phyloP scores from a whole-genome alignment of 1,140 invertebrate species.

The Leptinotarsa undecemlineata region DNA sequence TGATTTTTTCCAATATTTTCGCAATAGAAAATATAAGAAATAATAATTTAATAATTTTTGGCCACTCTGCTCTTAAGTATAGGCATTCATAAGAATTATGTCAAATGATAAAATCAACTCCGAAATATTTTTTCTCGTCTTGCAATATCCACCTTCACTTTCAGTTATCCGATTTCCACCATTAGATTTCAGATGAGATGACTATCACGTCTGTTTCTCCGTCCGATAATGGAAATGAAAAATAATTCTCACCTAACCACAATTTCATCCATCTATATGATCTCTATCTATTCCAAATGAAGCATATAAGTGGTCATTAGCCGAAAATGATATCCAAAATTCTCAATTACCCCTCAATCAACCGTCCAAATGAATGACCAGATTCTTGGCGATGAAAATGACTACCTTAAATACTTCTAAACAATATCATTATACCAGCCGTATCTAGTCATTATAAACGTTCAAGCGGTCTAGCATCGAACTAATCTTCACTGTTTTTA shows the following conservation, averaged over 20 bases:
- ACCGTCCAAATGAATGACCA: not conserved
- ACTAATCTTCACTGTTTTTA: slow-evolving; percentile 2
- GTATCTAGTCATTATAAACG: not conserved
- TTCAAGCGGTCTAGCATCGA: not conserved
- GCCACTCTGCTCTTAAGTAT: too few species aligned
- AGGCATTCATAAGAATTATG: too few species aligned
- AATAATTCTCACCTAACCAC: not conserved
- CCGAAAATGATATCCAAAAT: not conserved
- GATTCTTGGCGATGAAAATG: not conserved
- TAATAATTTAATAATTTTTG: too few species aligned
- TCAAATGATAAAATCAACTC: too few species aligned
- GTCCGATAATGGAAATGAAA: not conserved
- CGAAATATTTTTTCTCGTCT: too few species aligned
- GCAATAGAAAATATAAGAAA: too few species aligned
- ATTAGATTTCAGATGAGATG: too few species aligned
- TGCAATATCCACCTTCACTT: too few species aligned
- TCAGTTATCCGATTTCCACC: too few species aligned
- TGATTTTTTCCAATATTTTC: too few species aligned
- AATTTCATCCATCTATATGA: not conserved
- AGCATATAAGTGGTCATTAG: not conserved
- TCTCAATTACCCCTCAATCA: slow-evolving; percentile 2
- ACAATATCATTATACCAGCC: not conserved
- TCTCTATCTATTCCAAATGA: not conserved
- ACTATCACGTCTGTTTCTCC: too few species aligned
- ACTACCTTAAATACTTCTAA: slow-evolving; percentile 1